These are phyloP conservation scores for Erinaceus europaeus DNA, from an alignment of 2,113 vertebrate genomes.

Conservation along the genomic window DNA sequence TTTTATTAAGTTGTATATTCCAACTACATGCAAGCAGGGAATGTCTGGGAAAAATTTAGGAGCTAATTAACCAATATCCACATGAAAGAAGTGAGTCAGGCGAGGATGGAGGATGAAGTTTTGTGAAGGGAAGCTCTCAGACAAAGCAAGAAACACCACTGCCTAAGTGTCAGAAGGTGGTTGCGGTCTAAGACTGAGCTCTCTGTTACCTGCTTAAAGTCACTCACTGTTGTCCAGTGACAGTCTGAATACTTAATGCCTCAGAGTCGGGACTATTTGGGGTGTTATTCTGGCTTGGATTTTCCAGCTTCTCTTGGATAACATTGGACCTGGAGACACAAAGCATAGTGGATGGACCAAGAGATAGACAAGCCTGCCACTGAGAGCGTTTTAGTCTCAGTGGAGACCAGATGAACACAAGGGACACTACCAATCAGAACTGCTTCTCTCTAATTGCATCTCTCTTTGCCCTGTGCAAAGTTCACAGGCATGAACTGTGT, in stretches of 20 bases:
- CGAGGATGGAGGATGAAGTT: too few species aligned
- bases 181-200: background rate
- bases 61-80: background rate
- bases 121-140: background rate
- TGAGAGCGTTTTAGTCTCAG: background rate
- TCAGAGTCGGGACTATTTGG: background rate
- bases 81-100: too few species aligned
- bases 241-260: background rate
- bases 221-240: background rate
- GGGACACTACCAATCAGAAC: background rate
- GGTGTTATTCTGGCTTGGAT: background rate
- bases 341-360: background rate
- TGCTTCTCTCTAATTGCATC: background rate
- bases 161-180: background rate
- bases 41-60: background rate
- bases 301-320: conserved; percentile 1
- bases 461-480: background rate
- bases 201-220: too few species aligned
- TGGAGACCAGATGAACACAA: background rate
- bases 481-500: background rate
- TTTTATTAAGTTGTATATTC: background rate
- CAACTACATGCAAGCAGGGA: background rate
- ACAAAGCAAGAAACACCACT: background rate
- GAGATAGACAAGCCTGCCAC: background rate
- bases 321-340: background rate